Conservation (phyloP, 2,113 vertebrate genomes). For the Oreotrochilus melanogaster region DNA sequence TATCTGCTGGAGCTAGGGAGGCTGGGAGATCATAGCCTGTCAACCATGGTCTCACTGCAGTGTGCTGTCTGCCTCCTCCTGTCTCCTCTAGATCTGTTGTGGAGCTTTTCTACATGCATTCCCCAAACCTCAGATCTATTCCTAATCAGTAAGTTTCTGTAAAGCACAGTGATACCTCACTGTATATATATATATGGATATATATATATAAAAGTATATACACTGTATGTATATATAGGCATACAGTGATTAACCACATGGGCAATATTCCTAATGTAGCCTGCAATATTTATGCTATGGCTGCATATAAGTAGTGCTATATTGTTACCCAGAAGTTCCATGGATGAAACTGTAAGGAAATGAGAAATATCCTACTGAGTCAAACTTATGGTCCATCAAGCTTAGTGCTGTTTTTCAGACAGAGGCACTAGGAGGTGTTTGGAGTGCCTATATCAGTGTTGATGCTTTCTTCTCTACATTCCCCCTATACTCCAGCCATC, state of each 20-base stretch:
- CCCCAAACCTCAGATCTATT: background rate
- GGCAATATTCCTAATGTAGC: background rate
- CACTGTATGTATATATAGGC: background rate
- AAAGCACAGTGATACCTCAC: background rate
- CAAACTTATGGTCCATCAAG: background rate
- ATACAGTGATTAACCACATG: background rate
- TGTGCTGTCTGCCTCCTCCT: background rate
- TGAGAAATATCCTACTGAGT: background rate
- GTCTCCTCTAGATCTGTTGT: background rate
- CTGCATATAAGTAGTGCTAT: background rate
- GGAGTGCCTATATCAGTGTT: background rate
- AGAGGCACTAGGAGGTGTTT: background rate
- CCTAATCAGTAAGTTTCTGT: background rate
- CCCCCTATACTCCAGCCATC: background rate
- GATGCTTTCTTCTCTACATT: background rate
- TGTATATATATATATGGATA: too few species aligned
- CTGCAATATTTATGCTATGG: background rate
- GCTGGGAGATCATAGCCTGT: background rate
- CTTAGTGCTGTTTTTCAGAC: background rate
- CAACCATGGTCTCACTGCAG: background rate
- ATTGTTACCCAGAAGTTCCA: background rate
- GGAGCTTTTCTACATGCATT: background rate
- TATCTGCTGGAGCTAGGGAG: background rate
- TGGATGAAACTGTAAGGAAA: background rate
- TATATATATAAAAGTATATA: too few species aligned